Evolutionary conservation across 92 coral and sea anemone genomes (phyloP).

Genomic region (Bergia puertoricense): DNA sequence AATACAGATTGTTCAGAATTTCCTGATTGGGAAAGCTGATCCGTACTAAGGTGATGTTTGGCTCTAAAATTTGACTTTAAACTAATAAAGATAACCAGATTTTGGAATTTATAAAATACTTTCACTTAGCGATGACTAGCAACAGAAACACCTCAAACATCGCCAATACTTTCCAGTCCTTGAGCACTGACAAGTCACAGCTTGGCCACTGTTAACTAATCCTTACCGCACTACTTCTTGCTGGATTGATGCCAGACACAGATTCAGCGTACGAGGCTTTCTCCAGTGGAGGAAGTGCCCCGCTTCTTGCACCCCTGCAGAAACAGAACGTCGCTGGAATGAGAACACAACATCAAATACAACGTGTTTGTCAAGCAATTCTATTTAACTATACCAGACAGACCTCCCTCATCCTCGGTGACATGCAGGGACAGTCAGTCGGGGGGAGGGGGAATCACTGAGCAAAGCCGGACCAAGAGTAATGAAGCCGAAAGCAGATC

Average conservation of each 20-base stretch:
- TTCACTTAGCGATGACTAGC: too few relatives aligned
- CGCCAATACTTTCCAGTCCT: background rate
- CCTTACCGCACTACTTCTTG: conserved; percentile 81
- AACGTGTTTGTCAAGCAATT: too few relatives aligned
- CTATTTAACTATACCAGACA: too few relatives aligned
- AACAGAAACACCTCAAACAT: background rate
- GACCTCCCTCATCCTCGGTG: too few relatives aligned
- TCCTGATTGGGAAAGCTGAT: background rate
- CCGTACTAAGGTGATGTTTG: too few relatives aligned
- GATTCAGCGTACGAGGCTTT: conserved; percentile 57
- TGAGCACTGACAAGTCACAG: background rate
- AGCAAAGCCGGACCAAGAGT: too few relatives aligned
- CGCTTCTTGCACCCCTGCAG: conserved; percentile 69
- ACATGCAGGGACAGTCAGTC: too few relatives aligned
- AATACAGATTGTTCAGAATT: background rate
- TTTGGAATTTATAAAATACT: too few relatives aligned
- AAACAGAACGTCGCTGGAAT: background rate
- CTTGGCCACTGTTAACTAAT: background rate
- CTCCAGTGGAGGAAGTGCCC: conserved; percentile 78
- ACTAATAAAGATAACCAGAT: too few relatives aligned
- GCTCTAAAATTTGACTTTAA: too few relatives aligned
- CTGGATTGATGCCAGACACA: conserved; percentile 43
- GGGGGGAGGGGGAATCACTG: too few relatives aligned
- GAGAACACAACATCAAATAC: background rate
- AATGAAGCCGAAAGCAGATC: too few relatives aligned